Base-by-base conservation (phyloP, 1,140 invertebrate genomes). In the Drosophila lowei region DNA sequence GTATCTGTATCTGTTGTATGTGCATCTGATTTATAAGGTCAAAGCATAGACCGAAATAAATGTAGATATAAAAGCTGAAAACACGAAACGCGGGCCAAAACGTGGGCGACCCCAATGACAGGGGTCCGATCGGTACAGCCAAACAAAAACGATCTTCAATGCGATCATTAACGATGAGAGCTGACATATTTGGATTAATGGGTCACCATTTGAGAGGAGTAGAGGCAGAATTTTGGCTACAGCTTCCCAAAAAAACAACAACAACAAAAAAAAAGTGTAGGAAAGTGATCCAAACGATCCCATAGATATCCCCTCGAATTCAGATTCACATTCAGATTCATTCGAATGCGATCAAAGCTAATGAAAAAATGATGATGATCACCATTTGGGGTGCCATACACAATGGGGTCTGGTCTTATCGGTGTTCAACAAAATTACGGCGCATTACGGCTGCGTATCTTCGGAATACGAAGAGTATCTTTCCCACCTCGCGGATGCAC, bases 121-220 rank as follows among this genome's bases (percentile, higher is more conserved):
- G 66, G 56, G 23, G 46, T 57, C 57, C 38, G 8, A 38, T 55
- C 58, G 60, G 38, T 67, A 30, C 42, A 62, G 15, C 47, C 66
- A 60, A 46, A 46, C 44, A 25, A 23, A 57, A 73, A 58, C 34
- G 43, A 57, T 71, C 53, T 52, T 46, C 60, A 64, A 64, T 52
- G 53, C 30, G 67, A 85, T 85, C 83, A 78, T 85, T 77, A 88
- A 73, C 60, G 68, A 79, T 44, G 58, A 48, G 60, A 53, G 63
- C 72, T 81, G 78, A 88, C 83, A 86, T 72, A 75, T 83, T 70
- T 47, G 63, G 66, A 78, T 86, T 86, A 83, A 86, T 86, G 64
- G 83, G 83, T 83, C 83, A 86, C 53, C 63, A 47, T 52, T 44
- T 34, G 38, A 18, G 21, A 34, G 21, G 6, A n/a, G 25, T 16